Percentiles rank a stretch among this genome's conserved stretches.
Conservation (phyloP, 2,113 vertebrate species). For the Cyanocitta stelleri region DNA sequence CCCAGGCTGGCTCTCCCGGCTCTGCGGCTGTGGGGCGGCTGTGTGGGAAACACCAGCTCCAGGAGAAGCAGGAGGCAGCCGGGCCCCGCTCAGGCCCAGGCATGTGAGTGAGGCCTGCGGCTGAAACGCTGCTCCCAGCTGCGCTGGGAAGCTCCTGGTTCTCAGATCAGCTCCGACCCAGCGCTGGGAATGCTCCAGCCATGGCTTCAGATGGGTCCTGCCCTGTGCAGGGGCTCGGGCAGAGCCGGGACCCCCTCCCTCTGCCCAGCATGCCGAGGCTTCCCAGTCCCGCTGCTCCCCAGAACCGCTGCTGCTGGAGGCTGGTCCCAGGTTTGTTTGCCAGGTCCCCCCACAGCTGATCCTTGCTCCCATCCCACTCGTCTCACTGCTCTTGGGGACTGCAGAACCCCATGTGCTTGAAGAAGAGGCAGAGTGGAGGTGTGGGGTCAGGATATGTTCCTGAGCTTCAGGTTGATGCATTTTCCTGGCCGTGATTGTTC, state of each 20-base stretch:
- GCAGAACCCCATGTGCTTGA: neutral
- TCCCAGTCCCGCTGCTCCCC: neutral
- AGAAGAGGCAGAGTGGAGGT: neutral
- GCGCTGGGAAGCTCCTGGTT: neutral
- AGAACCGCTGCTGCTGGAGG: neutral
- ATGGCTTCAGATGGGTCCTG: rapidly evolving
- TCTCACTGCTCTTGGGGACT: neutral
- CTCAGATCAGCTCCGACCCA: rapidly evolving
- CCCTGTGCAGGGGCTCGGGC: neutral
- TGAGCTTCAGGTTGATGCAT: neutral
- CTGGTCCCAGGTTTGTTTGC: rapidly evolving
- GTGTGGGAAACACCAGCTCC: neutral
- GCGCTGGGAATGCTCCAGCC: neutral
- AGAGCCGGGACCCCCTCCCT: rapidly evolving
- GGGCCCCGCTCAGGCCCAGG: neutral
- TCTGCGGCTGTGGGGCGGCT: neutral
- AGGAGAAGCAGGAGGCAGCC: neutral
- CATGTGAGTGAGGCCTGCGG: neutral
- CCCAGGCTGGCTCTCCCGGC: neutral
- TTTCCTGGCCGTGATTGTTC: neutral
- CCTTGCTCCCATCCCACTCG: neutral
- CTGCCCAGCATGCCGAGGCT: rapidly evolving
- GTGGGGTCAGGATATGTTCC: neutral
- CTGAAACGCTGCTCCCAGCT: neutral
- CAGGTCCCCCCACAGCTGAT: neutral